Base-by-base conservation (phyloP, 35 echinoderm and acorn worm genomes). In the Strongylocentrotus purpuratus region DNA sequence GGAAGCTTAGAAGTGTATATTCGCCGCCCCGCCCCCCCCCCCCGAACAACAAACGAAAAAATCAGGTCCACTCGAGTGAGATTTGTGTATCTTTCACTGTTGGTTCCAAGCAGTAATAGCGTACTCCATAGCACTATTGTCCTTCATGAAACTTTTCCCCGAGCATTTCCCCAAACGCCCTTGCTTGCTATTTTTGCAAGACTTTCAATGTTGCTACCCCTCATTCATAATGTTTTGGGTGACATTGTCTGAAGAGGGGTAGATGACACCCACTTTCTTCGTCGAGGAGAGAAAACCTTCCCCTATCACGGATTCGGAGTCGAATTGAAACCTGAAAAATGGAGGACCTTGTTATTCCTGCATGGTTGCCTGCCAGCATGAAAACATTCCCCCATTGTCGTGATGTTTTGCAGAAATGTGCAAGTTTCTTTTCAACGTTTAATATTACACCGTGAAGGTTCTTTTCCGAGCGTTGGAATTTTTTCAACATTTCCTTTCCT, bases 181-280 rank as follows among this genome's bases (percentile, higher is more conserved):
- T 22, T 78, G 25, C 65, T 78, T 78, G 65, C 20, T 78, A 78
- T 78, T 78, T 78, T 78, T 78, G 65, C 65, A 78, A 78, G 65
- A 78, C 65, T n/a, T 78, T n/a, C 65, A 78, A 78, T 78, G 65
- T 78, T 78, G 65, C 65, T 78, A 78, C 65, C 65, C 65, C 65
- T 55, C 65, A 78, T 78, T 78, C 65, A 78, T 78, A 78, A 78
- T 78, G 65, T 78, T 59, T 78, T 78, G 65, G 65, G 20, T 78
- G 65, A 78, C 25, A 78, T 78, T 78, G 65, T 78, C 65, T 78
- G 65, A 78, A 78, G 65, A 7, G 28, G 28, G 65, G 65, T 78
- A 78, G 65, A 78, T 78, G 65, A 28, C 65, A 78, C 65, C 65
- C 65, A 78, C 18, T 78, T 78, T 78, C 17, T 78, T 28, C 65